phyloP scores from a whole-genome alignment of 2,797 vertebrate genomes.

The Anabacerthia variegaticeps region DNA sequence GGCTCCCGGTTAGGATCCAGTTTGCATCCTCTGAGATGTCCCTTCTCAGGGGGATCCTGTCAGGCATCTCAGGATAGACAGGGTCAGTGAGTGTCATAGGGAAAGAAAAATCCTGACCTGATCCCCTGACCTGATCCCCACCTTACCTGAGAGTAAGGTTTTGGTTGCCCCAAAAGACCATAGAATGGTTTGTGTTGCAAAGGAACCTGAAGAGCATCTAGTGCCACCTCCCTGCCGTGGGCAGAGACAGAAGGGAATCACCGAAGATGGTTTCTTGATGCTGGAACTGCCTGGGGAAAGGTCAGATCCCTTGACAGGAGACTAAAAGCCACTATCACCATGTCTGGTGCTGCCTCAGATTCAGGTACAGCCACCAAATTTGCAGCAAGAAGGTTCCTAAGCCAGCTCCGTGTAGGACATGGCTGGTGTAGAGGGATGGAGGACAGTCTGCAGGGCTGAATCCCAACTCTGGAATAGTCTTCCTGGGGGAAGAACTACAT shows the following conservation, averaged over 20 bases:
- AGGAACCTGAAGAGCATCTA: not conserved
- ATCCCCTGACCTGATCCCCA: not conserved
- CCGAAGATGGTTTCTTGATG: not conserved
- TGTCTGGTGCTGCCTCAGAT: not conserved
- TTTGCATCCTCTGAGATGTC: not conserved
- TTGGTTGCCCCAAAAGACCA: not conserved
- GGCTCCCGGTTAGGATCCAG: not conserved
- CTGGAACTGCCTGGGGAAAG: not conserved
- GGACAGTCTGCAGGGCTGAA: rapidly evolving
- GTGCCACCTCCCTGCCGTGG: rapidly evolving
- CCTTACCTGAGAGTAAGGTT: not conserved
- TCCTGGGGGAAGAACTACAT: not conserved
- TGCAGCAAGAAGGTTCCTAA: not conserved
- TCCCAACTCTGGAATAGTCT: not conserved
- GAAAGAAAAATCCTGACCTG: not conserved
- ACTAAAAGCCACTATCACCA: not conserved
- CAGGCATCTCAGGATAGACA: not conserved
- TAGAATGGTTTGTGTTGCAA: rapidly evolving
- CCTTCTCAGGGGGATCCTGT: not conserved
- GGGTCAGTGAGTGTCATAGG: rapidly evolving
- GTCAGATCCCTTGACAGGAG: not conserved
- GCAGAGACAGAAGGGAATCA: not conserved
- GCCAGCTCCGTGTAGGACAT: rapidly evolving
- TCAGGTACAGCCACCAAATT: not conserved
- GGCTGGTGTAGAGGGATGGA: rapidly evolving